A percentile compares a stretch with the other conserved stretches of the same genome.
Evolutionary conservation across 2,888 invertebrate species (phyloP).

Genomic region (Trilocha varians): DNA sequence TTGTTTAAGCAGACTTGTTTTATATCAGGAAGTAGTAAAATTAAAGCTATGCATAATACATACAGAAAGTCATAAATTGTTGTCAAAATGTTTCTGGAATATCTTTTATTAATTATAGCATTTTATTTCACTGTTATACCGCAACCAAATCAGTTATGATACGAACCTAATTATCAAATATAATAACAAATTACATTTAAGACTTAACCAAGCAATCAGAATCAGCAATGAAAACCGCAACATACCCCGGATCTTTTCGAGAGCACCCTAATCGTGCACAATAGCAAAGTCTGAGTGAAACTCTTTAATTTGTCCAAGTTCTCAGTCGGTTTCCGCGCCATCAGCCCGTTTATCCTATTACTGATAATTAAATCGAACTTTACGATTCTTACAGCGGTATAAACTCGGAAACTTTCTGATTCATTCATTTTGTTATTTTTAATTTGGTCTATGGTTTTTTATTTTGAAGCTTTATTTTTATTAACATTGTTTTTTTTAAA

Average conservation of each 20-base stretch:
- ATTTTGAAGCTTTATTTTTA: neutral
- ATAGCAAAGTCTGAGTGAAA: conserved; percentile 22
- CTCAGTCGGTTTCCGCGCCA: conserved; percentile 40
- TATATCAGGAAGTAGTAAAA: no score
- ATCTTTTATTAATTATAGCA: neutral
- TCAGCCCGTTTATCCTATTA: conserved; percentile 49
- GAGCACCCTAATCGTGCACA: conserved; percentile 20
- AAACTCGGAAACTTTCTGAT: conserved; percentile 23
- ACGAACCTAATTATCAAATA: no score
- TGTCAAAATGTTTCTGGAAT: neutral
- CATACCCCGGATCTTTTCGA: conserved; percentile 12
- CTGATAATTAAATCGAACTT: conserved; percentile 53
- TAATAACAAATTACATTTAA: no score
- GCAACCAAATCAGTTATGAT: no score
- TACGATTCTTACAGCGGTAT: conserved; percentile 26
- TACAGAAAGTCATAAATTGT: no score
- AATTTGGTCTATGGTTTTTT: conserved; percentile 6
- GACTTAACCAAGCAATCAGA: neutral
- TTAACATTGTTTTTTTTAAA: no score
- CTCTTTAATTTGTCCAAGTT: conserved; percentile 36
- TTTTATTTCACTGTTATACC: no score
- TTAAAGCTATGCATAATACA: no score
- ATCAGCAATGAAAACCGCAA: conserved; percentile 1
- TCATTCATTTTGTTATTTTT: conserved; percentile 8
- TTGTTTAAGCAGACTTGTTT: no score